A percentile compares a stretch with the other conserved stretches of the same genome.
phyloP scores from a whole-genome alignment of 92 coral and sea anemone genomes.

The Chrysogorgia sp. region DNA sequence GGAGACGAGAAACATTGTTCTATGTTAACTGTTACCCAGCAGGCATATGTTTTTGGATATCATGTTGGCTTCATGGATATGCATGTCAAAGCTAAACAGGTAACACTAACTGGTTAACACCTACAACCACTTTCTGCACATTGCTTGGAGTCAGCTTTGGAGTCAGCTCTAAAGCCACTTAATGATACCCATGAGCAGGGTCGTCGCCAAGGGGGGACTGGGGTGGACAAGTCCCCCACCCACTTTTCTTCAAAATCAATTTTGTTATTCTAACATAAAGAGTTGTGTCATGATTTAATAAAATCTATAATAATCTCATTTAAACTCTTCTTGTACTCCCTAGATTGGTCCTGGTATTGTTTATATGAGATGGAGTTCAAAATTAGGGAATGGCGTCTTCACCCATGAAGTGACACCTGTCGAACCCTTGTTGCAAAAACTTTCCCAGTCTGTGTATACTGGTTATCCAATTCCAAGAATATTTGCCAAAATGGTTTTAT shows the following conservation, averaged over 20 bases:
- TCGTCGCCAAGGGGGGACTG: too few relatives aligned
- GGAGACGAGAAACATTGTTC: slow-evolving; percentile 75
- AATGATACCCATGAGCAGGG: too few relatives aligned
- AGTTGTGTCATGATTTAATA: neutral
- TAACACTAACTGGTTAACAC: neutral
- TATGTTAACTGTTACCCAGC: slow-evolving; percentile 59
- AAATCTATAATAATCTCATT: neutral
- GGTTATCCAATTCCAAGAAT: slow-evolving; percentile 60
- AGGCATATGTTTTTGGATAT: slow-evolving; percentile 67
- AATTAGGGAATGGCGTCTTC: slow-evolving; percentile 65
- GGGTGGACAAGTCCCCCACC: too few relatives aligned
- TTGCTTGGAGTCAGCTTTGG: too few relatives aligned
- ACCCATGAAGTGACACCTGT: slow-evolving; percentile 77
- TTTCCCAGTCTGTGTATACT: slow-evolving; percentile 69
- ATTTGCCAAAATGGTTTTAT: slow-evolving; percentile 65
- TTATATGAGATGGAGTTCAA: slow-evolving; percentile 63
- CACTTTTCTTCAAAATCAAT: too few relatives aligned
- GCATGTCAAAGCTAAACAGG: slow-evolving; percentile 83
- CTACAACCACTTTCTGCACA: too few relatives aligned
- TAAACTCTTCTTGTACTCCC: too few relatives aligned
- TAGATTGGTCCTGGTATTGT: slow-evolving; percentile 99
- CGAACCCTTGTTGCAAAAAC: slow-evolving; percentile 83
- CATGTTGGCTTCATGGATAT: slow-evolving; percentile 64
- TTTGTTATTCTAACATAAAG: too few relatives aligned
- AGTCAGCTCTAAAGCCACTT: too few relatives aligned